Evolutionary conservation across 2,888 invertebrate species (phyloP), one percentile per base, ranked within the genome.

Genomic region (Phaedon cochleariae): DNA sequence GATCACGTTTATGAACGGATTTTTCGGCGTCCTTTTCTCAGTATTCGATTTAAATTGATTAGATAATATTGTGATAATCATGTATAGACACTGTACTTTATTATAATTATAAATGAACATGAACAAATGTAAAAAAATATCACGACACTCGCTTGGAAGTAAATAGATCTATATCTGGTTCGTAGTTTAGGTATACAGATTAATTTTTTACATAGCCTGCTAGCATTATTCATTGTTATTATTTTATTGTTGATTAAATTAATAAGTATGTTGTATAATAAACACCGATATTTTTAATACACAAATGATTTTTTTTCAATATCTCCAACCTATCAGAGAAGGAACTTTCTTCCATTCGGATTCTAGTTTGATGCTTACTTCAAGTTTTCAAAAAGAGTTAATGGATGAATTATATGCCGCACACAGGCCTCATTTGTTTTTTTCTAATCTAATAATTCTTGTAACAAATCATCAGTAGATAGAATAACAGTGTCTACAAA

Each of bases 221-320:
- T 55, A 52, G 80, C 80, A 81, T 78, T 80, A 80, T 81, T 83
- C 41, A 57, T 45, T 57, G 83, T 84, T 83, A 82, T 82, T 80
- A 82, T 79, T 82, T 81, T 82, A 81, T 83, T 84, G 83, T 83
- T 84, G 82, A 82, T 82, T 83, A 82, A 82, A 77, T 81, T 82
- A 78, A 80, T 79, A 81, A 80, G 80, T 77, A 79, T 81, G 78
- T 82, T 82, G 81, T 83, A 83, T 80, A 77, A 83, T 82, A 82
- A 79, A 82, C 80, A 81, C 81, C 82, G 80, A 75, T 82, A 82
- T 82, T 83, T 82, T 82, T 82, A 82, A 82, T 80, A 79, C 61
- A 74, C 73, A 74, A 74, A 73, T 57, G 64, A 68, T 69, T 73
- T 64, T 59, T 54, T 41, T 15, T 41, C 52, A 60, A 31, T 29